phyloP scores from a whole-genome alignment of 2,113 vertebrate genomes.

The Deroptyus accipitrinus region DNA sequence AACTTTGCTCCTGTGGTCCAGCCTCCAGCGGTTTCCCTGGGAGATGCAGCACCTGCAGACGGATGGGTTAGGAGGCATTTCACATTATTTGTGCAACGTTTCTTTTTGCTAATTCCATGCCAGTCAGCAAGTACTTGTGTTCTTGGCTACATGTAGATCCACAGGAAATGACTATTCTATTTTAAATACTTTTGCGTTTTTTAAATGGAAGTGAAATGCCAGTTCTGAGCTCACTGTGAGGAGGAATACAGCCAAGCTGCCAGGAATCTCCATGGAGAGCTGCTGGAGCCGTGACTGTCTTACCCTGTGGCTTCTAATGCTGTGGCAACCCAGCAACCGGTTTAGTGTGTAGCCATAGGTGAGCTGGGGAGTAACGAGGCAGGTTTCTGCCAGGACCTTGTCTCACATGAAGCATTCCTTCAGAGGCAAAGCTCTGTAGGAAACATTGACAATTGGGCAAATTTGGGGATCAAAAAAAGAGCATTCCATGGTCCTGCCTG shows the following conservation, averaged over 20 bases:
- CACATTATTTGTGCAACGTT: background rate
- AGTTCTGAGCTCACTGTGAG: background rate
- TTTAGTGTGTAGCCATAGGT: background rate
- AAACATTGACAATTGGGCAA: background rate
- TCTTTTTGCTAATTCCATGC: background rate
- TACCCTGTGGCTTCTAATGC: background rate
- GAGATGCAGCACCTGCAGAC: background rate
- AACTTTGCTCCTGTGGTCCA: background rate
- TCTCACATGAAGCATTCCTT: background rate
- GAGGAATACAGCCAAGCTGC: background rate
- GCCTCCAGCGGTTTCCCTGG: background rate
- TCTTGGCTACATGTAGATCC: background rate
- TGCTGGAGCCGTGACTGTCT: background rate
- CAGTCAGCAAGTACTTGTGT: background rate
- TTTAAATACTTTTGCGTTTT: background rate
- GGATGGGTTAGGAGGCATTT: background rate
- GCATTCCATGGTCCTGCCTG: background rate
- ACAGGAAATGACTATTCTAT: background rate
- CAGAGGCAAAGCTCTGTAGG: background rate
- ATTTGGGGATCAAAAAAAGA: background rate
- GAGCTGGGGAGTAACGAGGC: background rate
- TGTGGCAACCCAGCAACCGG: background rate
- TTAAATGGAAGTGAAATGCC: background rate
- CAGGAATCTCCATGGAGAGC: slow-evolving; percentile 21
- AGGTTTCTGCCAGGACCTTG: background rate